Evolutionary conservation across 2,797 vertebrate species (phyloP).

Genomic region (Pangasius mekongensis): DNA sequence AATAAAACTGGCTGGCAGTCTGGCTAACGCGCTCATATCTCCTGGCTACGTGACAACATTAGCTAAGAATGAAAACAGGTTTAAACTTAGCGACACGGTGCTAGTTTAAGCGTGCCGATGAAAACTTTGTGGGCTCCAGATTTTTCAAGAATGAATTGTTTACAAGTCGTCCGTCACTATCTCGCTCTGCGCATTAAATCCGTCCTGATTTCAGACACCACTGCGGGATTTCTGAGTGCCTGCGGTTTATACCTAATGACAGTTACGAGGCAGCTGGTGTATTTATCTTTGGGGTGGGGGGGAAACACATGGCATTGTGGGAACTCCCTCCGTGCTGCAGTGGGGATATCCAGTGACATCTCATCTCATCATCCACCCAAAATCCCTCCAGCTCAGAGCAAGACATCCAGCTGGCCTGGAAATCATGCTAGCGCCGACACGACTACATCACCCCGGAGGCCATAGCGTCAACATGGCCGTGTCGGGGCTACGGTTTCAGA

Average conservation of each 20-base stretch:
- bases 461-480: neutral
- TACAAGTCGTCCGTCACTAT: neutral
- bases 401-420: conserved; percentile 38
- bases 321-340: conserved; percentile 23
- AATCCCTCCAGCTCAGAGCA: neutral
- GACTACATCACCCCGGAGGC: conserved; percentile 13
- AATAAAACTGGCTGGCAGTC: neutral
- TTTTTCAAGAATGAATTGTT: neutral
- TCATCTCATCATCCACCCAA: neutral
- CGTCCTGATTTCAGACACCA: neutral
- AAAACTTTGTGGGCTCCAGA: neutral
- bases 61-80: neutral
- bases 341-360: conserved; percentile 39
- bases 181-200: neutral
- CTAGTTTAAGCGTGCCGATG: neutral
- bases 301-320: conserved; percentile 25
- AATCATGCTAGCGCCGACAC: conserved; percentile 5
- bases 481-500: neutral
- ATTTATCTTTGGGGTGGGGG: conserved; percentile 17
- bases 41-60: neutral
- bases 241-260: neutral
- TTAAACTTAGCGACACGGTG: neutral
- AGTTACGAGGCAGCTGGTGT: conserved; percentile 30
- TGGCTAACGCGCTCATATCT: neutral
- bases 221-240: neutral